A percentile compares a stretch with the other conserved stretches of the same genome.
Evolutionary conservation across 1,140 invertebrate species (phyloP).

Genomic region (Micrasema minimum): DNA sequence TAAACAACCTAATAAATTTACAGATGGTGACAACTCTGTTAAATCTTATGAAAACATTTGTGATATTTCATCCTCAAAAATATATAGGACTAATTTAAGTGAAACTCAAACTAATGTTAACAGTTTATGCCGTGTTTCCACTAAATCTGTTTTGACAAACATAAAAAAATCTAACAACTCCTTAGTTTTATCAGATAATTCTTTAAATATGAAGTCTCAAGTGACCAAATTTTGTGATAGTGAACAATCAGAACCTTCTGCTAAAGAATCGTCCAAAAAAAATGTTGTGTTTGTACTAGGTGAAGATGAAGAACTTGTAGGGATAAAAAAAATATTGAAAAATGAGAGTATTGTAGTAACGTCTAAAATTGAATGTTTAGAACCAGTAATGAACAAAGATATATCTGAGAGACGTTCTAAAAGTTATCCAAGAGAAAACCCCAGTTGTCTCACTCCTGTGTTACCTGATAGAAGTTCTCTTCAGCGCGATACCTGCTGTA

Average conservation of each 20-base stretch:
- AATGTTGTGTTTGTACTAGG: constrained; percentile 81
- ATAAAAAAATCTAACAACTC: neutral
- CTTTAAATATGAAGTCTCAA: too few relatives aligned
- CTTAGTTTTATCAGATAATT: too few relatives aligned
- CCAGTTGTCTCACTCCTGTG: constrained; percentile 11
- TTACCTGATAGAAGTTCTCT: constrained; percentile 22
- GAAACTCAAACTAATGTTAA: constrained; percentile 19
- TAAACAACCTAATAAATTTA: constrained; percentile 22
- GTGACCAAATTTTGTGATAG: too few relatives aligned
- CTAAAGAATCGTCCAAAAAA: constrained; percentile 16
- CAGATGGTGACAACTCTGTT: constrained; percentile 17
- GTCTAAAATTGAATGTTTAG: neutral
- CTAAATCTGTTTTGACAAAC: constrained; percentile 4
- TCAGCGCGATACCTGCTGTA: constrained; percentile 58
- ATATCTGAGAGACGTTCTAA: constrained; percentile 14
- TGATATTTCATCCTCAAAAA: constrained; percentile 4
- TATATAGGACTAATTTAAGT: constrained; percentile 12
- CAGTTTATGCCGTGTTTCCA: constrained; percentile 31
- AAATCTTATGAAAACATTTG: neutral
- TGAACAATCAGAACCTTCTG: neutral
- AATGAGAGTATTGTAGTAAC: neutral
- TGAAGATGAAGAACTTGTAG: constrained; percentile 75
- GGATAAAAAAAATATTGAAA: constrained; percentile 61
- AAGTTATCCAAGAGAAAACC: constrained; percentile 32
- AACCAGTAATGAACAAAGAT: neutral